These are phyloP conservation scores for Salminus brasiliensis DNA, from an alignment of 2,113 vertebrate species.

Conservation along the genomic window DNA sequence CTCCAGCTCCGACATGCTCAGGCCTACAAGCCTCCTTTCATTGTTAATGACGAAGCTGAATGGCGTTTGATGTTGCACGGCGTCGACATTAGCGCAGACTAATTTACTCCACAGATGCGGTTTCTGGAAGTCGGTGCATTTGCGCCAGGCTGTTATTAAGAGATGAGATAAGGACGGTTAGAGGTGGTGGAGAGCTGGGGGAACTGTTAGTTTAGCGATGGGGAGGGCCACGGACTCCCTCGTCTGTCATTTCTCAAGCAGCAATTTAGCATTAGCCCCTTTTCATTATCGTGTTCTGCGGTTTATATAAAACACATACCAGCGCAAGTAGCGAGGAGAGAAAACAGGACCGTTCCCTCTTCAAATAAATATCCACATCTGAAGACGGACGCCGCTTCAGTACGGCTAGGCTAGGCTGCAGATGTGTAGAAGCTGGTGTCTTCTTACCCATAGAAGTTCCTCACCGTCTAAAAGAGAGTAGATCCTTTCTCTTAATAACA, in stretches of 20 bases:
- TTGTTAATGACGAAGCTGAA: constrained; percentile 66
- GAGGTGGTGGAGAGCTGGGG: neutral
- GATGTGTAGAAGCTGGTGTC: neutral
- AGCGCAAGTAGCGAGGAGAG: neutral
- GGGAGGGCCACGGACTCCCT: constrained; percentile 22
- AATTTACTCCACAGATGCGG: constrained; percentile 70
- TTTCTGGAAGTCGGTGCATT: constrained; percentile 57
- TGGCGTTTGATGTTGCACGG: constrained; percentile 69
- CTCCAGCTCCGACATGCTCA: constrained; percentile 72
- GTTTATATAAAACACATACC: constrained; percentile 34
- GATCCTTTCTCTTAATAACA: no score
- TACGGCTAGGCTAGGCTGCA: neutral
- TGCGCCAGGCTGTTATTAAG: constrained; percentile 49
- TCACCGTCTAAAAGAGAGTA: no score
- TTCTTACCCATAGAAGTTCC: no score
- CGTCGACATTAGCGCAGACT: constrained; percentile 76
- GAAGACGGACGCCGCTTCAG: neutral
- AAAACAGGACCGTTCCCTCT: constrained; percentile 7
- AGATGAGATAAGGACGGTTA: constrained; percentile 46
- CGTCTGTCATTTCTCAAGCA: constrained; percentile 16
- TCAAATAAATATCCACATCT: constrained; percentile 16
- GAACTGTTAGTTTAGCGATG: constrained; percentile 3
- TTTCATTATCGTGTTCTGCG: constrained; percentile 25
- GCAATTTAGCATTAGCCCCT: constrained; percentile 26
- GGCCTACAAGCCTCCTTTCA: constrained; percentile 62